These are phyloP conservation scores for Lipophrys pholis DNA, from an alignment of 2,113 vertebrate species.

Conservation along the genomic window DNA sequence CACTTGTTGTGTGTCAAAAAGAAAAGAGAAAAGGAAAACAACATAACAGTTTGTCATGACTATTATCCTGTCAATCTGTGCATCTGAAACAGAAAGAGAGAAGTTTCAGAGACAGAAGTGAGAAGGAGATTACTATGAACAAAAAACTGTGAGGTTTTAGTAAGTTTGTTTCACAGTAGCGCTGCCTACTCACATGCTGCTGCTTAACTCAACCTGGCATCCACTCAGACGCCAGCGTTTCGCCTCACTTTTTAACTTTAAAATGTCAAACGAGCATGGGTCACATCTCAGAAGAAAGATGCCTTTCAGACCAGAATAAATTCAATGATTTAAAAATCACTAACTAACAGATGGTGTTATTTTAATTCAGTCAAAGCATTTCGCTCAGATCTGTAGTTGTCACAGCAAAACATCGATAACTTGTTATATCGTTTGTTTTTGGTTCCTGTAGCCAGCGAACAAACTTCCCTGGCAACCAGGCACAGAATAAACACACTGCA, in stretches of 20 bases:
- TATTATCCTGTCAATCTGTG: background rate
- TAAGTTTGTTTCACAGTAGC: conserved; percentile 44
- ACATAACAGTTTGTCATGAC: background rate
- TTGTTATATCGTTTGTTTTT: conserved; percentile 2
- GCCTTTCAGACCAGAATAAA: conserved; percentile 1
- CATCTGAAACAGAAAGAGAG: conserved; percentile 9
- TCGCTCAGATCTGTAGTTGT: background rate
- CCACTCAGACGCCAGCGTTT: conserved; percentile 11
- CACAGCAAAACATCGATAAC: background rate
- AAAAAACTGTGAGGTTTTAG: conserved; percentile 37
- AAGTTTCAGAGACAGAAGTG: conserved; percentile 19
- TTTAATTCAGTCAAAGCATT: background rate
- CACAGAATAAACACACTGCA: conserved; percentile 17
- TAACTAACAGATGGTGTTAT: background rate
- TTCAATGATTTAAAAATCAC: background rate
- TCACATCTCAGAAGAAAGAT: background rate
- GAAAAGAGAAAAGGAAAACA: background rate
- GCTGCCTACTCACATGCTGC: conserved; percentile 65
- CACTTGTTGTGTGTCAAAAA: too few relatives aligned
- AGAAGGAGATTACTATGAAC: conserved; percentile 16
- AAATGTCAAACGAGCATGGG: conserved; percentile 10
- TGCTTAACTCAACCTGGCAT: conserved; percentile 33
- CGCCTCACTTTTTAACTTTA: conserved; percentile 14
- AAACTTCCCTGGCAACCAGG: conserved; percentile 40
- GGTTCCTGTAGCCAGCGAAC: conserved; percentile 19